Evolutionary conservation across 2,113 vertebrate species (phyloP).

Genomic region (Tyrannus savana): DNA sequence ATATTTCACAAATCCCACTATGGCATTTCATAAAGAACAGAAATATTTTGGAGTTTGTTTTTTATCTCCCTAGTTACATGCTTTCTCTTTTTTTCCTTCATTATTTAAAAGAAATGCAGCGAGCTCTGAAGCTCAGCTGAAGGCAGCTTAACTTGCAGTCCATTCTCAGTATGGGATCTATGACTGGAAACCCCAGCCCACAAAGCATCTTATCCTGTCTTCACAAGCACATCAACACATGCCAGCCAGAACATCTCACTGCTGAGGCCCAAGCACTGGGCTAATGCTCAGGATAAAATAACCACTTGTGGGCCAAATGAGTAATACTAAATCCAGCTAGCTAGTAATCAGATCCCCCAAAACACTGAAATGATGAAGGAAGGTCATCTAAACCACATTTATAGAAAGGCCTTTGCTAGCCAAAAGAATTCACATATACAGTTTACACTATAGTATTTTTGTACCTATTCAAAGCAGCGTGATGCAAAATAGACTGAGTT

Average conservation of each 20-base stretch:
- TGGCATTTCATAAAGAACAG: not conserved
- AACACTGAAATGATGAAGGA: not conserved
- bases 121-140: not conserved
- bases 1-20: not conserved
- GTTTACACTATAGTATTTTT: not conserved
- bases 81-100: not conserved
- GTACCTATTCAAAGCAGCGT: not conserved
- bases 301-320: not conserved
- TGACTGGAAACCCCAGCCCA: not conserved
- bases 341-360: not conserved
- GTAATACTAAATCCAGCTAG: not conserved
- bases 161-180: not conserved
- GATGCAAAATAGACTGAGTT: not conserved
- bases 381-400: not conserved
- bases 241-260: not conserved
- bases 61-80: not conserved
- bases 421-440: not conserved
- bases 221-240: not conserved
- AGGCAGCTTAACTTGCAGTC: not conserved
- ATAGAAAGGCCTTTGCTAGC: not conserved
- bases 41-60: not conserved
- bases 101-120: not conserved
- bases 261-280: not conserved
- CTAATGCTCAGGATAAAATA: not conserved
- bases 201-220: accelerated